Conservation (phyloP, 1,140 invertebrate genomes). For the Dysdera silvatica region DNA sequence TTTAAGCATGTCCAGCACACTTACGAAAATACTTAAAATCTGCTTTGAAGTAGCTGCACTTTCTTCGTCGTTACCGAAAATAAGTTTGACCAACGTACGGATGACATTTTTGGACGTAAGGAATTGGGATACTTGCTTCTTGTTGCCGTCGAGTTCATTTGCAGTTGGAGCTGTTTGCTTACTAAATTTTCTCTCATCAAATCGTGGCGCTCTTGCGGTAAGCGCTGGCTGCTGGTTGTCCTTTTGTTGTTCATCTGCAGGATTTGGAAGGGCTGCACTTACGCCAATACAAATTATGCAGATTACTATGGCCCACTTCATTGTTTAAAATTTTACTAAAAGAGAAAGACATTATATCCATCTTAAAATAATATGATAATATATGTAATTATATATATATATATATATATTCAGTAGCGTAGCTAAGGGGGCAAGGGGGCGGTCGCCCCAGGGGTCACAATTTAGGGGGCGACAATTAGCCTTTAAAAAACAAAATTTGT, state of each 20-base stretch:
- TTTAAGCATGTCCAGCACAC: slow-evolving; percentile 35
- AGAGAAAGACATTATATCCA: too few relatives aligned
- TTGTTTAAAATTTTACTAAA: too few relatives aligned
- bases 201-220: slow-evolving; percentile 14
- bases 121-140: slow-evolving; percentile 35
- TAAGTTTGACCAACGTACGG: slow-evolving; percentile 35
- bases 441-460: too few relatives aligned
- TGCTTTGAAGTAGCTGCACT: slow-evolving; percentile 36
- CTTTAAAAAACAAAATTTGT: too few relatives aligned
- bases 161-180: slow-evolving; percentile 8
- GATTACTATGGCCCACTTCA: slow-evolving; percentile 6
- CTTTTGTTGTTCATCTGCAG: not conserved
- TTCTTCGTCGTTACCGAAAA: slow-evolving; percentile 37
- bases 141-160: slow-evolving; percentile 22
- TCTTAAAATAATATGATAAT: too few relatives aligned
- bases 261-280: slow-evolving; percentile 9
- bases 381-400: too few relatives aligned
- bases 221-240: not conserved
- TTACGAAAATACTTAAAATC: slow-evolving; percentile 35
- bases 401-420: too few relatives aligned
- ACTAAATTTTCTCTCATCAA: slow-evolving; percentile 25
- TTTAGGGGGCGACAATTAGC: too few relatives aligned
- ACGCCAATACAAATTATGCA: not conserved
- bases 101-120: slow-evolving; percentile 36
- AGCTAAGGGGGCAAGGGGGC: too few relatives aligned